Evolutionary conservation across 2,888 invertebrate genomes (phyloP).

Genomic region (Theristus sp.): DNA sequence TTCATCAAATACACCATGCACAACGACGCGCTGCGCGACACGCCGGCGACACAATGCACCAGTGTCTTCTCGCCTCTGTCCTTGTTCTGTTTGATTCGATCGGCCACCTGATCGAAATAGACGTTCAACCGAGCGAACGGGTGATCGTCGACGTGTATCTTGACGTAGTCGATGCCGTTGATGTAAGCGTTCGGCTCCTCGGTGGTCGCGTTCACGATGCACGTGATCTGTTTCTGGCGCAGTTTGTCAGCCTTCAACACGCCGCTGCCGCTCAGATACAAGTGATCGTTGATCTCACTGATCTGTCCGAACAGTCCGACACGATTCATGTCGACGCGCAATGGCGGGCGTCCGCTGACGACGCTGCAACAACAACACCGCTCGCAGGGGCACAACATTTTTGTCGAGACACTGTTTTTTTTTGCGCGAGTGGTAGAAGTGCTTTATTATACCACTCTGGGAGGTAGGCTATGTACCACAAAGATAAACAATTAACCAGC

Average conservation of each 20-base stretch:
- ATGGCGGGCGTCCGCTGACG: too few relatives aligned
- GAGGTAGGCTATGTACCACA: too few relatives aligned
- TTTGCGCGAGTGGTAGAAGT: too few relatives aligned
- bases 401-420: too few relatives aligned
- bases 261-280: slow-evolving; percentile 61
- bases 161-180: slow-evolving; percentile 14
- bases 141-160: slow-evolving; percentile 52
- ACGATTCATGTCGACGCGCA: background rate
- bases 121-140: slow-evolving; percentile 50
- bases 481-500: too few relatives aligned
- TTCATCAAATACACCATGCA: slow-evolving; percentile 73
- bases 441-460: too few relatives aligned
- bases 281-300: slow-evolving; percentile 46
- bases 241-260: slow-evolving; percentile 50
- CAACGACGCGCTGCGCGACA: slow-evolving; percentile 62
- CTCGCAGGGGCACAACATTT: too few relatives aligned
- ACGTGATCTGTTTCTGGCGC: slow-evolving; percentile 46
- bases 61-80: slow-evolving; percentile 46
- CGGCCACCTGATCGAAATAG: slow-evolving; percentile 47
- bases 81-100: slow-evolving; percentile 18
- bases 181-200: slow-evolving; percentile 47
- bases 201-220: slow-evolving; percentile 60
- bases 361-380: too few relatives aligned
- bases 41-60: slow-evolving; percentile 76
- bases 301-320: background rate